Evolutionary conservation across 2,888 invertebrate genomes (phyloP).

Genomic region (Rhingia campestris): DNA sequence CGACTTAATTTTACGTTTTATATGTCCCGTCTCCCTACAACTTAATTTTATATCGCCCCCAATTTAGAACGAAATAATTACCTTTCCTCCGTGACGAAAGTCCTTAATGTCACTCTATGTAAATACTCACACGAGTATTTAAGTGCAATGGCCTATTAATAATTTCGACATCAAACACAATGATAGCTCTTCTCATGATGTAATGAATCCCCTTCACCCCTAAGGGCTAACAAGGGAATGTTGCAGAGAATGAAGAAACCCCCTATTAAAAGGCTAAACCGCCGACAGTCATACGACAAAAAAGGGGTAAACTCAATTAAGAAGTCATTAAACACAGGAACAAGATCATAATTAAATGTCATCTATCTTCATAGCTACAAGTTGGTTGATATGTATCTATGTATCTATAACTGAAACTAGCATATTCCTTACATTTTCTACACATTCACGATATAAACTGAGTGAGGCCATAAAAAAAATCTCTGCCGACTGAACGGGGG

Average conservation of each 20-base stretch:
- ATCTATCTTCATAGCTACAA: not conserved
- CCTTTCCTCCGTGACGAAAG: not conserved
- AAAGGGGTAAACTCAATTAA: slow-evolving; percentile 53
- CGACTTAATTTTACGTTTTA: no score
- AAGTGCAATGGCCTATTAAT: slow-evolving; percentile 22
- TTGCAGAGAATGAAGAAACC: no score
- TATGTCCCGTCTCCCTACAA: no score
- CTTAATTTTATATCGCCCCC: no score
- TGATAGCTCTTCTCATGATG: not conserved
- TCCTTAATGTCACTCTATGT: not conserved
- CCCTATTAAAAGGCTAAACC: slow-evolving; percentile 9
- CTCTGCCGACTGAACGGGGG: not conserved
- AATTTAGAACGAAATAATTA: slow-evolving; percentile 1
- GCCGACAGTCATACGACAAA: not conserved
- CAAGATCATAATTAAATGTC: slow-evolving; percentile 41
- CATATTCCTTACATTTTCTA: slow-evolving; percentile 2
- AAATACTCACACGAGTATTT: not conserved
- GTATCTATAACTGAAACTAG: slow-evolving; percentile 1
- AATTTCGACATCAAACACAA: slow-evolving; percentile 7
- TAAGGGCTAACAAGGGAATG: not conserved
- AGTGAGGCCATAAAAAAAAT: slow-evolving; percentile 9
- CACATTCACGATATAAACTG: slow-evolving; percentile 8
- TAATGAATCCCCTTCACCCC: not conserved
- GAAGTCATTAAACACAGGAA: slow-evolving; percentile 37
- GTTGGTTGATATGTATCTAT: not conserved